phyloP scores from a whole-genome alignment of 2,797 vertebrate genomes.

The Xenops minutus region DNA sequence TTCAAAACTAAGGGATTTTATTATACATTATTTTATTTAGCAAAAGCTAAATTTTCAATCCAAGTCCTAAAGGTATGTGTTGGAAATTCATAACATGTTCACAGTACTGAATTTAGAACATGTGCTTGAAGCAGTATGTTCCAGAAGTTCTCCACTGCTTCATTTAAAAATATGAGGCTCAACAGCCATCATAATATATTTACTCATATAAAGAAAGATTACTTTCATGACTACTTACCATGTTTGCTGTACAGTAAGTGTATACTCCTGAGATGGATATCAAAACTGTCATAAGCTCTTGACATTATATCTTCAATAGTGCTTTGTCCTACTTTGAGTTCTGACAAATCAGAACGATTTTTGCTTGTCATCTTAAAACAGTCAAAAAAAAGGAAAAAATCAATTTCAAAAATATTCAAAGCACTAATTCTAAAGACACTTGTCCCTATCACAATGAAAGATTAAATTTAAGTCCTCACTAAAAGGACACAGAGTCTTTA shows the following conservation, averaged over 20 bases:
- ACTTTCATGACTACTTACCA: conserved; percentile 72
- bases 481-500: background rate
- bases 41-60: background rate
- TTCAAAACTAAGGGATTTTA: background rate
- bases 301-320: conserved; percentile 94
- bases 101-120: background rate
- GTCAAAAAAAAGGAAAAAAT: background rate
- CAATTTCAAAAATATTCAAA: background rate
- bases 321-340: conserved; percentile 79
- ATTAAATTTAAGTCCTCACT: background rate
- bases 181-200: background rate
- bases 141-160: background rate
- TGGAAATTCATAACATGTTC: background rate
- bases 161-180: background rate
- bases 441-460: background rate
- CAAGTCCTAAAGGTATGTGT: background rate
- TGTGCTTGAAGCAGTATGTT: fast-evolving
- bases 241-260: conserved; percentile 91
- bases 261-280: conserved; percentile 90
- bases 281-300: conserved; percentile 94
- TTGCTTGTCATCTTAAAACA: conserved; percentile 87
- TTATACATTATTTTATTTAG: background rate
- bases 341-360: conserved; percentile 82
- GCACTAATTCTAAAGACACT: background rate
- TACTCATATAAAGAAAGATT: background rate